phyloP scores from a whole-genome alignment of 1,140 invertebrate genomes.

The Campoletis sonorensis region DNA sequence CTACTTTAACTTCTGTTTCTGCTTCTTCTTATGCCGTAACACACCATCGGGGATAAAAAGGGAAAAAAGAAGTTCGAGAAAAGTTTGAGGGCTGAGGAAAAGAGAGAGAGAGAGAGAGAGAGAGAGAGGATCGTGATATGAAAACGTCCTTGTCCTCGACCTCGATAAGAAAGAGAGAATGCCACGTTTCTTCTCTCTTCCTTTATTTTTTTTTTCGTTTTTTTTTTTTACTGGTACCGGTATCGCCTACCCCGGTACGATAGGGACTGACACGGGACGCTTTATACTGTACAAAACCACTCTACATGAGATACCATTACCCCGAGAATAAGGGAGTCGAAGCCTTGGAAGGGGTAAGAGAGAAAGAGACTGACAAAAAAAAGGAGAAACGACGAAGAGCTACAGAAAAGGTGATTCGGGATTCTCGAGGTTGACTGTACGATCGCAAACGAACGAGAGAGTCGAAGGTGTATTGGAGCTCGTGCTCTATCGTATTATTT shows the following conservation, averaged over 20 bases:
- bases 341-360: not conserved
- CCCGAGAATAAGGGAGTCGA: not conserved
- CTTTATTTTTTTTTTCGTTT: too few relatives aligned
- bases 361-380: not conserved
- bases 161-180: not conserved
- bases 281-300: conserved; percentile 8
- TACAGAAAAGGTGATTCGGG: not conserved
- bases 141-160: conserved; percentile 1
- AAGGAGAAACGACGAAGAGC: not conserved
- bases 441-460: conserved; percentile 1
- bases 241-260: conserved; percentile 2
- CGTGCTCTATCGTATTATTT: not conserved
- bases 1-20: not conserved
- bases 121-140: not conserved
- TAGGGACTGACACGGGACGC: not conserved
- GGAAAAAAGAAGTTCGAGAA: too few relatives aligned
- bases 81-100: not conserved
- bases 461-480: not conserved
- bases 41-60: not conserved
- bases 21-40: not conserved
- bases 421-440: not conserved
- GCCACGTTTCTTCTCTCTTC: not conserved
- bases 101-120: not conserved
- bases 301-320: not conserved
- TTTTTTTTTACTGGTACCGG: conserved; percentile 2